A percentile compares a stretch with the other conserved stretches of the same genome.
Evolutionary conservation across 2,113 vertebrate genomes (phyloP).

Genomic region (Ictidomys tridecemlineatus): DNA sequence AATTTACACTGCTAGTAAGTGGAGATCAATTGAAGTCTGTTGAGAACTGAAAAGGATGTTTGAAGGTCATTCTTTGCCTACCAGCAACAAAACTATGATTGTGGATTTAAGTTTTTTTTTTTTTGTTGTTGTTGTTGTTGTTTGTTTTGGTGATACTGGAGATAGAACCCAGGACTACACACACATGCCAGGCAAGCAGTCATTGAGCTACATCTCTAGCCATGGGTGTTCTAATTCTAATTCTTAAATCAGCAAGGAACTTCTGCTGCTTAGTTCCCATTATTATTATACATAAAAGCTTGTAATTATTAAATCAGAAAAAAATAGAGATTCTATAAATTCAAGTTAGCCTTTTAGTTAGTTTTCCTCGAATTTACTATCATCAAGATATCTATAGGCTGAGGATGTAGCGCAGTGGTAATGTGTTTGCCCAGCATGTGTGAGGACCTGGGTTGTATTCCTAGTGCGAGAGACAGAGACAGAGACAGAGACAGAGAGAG

Average conservation of each 20-base stretch:
- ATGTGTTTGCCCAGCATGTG: no score
- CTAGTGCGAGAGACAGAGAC: no score
- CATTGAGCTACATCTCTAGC: not conserved
- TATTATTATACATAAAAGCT: not conserved
- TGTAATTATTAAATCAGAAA: constrained; percentile 1
- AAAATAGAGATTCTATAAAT: not conserved
- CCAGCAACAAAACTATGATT: not conserved
- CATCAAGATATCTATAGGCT: not conserved
- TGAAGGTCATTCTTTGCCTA: not conserved
- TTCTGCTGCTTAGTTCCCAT: not conserved
- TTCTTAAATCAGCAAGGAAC: not conserved
- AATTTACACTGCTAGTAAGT: not conserved
- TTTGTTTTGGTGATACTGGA: not conserved
- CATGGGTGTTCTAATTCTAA: not conserved
- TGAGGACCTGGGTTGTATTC: no score
- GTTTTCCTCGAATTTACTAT: not conserved
- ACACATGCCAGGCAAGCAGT: no score
- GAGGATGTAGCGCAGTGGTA: no score
- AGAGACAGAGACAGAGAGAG: no score
- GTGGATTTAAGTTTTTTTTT: not conserved
- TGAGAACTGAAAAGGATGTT: not conserved
- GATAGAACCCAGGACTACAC: not conserved
- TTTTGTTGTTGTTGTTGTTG: not conserved
- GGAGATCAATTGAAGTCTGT: not conserved
- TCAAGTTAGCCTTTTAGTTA: not conserved